Base-by-base conservation (phyloP, 2,113 vertebrate species). In the Coracopsis vasa region DNA sequence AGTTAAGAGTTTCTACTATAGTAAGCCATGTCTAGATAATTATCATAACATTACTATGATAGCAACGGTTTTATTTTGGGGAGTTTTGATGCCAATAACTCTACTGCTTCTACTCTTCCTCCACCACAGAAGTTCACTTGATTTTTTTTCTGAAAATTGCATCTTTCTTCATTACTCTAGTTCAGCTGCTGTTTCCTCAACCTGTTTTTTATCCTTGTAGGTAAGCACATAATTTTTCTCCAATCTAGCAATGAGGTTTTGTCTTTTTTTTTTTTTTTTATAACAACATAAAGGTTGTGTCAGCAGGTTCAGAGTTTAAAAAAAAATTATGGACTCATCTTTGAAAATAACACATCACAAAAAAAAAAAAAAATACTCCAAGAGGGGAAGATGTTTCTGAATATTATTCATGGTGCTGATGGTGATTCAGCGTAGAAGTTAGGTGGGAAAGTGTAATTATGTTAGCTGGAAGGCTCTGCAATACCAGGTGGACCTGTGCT, bases 401-500 rank as follows among this genome's bases (percentile, higher is more conserved):
- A 15, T 18, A 9, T 18, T 6, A 2, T 56, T 1, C 3, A 2
- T 37, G 6, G 27, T 47, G 19, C 33, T 35, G 56, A 35, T 24
- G 33, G 20, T 15, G 39, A 28, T 62, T 70, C 54, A 51, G 28
- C 12, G 13, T 3, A 56, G 14, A 18, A 66, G n/a, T 11, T 6
- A 9, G 35, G 12, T 6, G n/a, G 29, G 45, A 64, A 47, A 11
- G 4, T 62, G 11, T 0, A 53, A 8, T 45, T 53, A 13, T 12
- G 7, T 42, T 31, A 45, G 5, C 13, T 73, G 13, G 11, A 39
- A 21, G 0, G 3, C 71, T 83, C 31, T 48, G 28, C 18, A 54
- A 10, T 15, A 5, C 23, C 21, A 6, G 7, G 5, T 29, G 28
- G 13, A 78, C n/a, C 0, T 31, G 27, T 18, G 13, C 3, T 78